Evolutionary conservation across 2,113 vertebrate species (phyloP), one percentile per base, ranked within the genome.

Genomic region (Plecotus auritus): DNA sequence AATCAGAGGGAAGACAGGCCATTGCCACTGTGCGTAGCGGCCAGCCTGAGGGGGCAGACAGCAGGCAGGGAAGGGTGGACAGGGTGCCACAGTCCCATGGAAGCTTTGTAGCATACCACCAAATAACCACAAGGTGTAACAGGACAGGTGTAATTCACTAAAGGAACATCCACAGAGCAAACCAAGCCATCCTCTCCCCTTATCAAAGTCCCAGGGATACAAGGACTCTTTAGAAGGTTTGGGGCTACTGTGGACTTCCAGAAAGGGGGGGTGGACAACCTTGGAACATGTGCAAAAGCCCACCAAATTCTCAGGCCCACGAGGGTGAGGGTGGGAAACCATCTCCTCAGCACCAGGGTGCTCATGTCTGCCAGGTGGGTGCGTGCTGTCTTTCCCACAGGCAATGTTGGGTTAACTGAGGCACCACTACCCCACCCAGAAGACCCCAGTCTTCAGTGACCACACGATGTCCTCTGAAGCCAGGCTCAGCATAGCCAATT

Each of bases 151-250:
- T 35, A 7, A 17, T 23, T 5, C 9, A 42, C 12, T 8, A 2
- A 11, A 3, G 49, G 49, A 4, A 26, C 1, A 37, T 11, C 37
- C 16, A 2, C 0, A 0, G 67, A 66, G 18, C 30, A 9, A 9
- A 30, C 67, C 20, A 37, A 13, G 69, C 64, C 42, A 4, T 11
- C 72, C 22, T 23, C 59, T 66, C 5, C 37, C 12, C 4, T 23
- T 22, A 23, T 3, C 69, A 32, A 40, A 61, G 49, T 35, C 47
- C 11, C 4, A 45, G 90, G 64, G 2, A 69, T 17, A 42, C 40
- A 35, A 67, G 35, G 54, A 35, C 13, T 51, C 59, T 7, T 18
- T 13, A 3, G 67, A 45, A 69, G 17, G 20, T n/a, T 30, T 40
- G 67, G 23, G 47, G 40, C 22, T 4, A 17, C 23, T 28, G 3